Conservation (phyloP, 2,797 vertebrate genomes). For the Epinephelus coioides region DNA sequence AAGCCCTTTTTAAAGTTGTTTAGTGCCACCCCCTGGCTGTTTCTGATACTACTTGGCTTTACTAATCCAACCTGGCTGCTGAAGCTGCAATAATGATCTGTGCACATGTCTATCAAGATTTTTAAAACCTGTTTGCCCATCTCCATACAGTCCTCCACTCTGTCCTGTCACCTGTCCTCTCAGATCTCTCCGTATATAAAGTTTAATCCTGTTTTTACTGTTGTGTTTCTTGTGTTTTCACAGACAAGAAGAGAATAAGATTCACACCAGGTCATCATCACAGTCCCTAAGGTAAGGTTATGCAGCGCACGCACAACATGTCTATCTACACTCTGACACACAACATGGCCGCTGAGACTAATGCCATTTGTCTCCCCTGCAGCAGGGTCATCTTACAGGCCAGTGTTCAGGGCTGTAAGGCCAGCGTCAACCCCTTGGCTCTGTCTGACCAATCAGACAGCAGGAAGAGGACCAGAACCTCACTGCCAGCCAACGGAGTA, state of each 20-base stretch:
- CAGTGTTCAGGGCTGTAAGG: constrained; percentile 91
- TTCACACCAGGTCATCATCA: constrained; percentile 85
- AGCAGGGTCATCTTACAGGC: constrained; percentile 92
- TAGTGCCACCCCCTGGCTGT: constrained; percentile 33
- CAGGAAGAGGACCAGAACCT: constrained; percentile 95
- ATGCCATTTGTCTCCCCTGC: constrained; percentile 28
- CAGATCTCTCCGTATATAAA: not conserved
- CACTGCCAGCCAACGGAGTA: constrained; percentile 88
- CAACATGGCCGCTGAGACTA: too few relatives aligned
- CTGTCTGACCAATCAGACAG: constrained; percentile 89
- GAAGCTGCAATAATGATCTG: constrained; percentile 51
- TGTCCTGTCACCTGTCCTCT: constrained; percentile 26
- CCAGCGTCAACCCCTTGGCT: constrained; percentile 83
- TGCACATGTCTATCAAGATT: constrained; percentile 28
- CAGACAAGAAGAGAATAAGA: constrained; percentile 88
- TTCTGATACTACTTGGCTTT: constrained; percentile 56
- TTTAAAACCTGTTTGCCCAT: constrained; percentile 40
- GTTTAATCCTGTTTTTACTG: constrained; percentile 15
- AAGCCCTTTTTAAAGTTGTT: not conserved
- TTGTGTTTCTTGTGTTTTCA: constrained; percentile 62
- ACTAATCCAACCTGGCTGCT: constrained; percentile 65
- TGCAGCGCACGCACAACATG: not conserved
- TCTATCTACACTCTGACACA: not conserved
- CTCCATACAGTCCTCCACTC: constrained; percentile 45
- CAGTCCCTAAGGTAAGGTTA: constrained; percentile 82